Evolutionary conservation across 2,113 vertebrate species (phyloP), one percentile per base, ranked within the genome.

Genomic region (Sphyrna mokarran): DNA sequence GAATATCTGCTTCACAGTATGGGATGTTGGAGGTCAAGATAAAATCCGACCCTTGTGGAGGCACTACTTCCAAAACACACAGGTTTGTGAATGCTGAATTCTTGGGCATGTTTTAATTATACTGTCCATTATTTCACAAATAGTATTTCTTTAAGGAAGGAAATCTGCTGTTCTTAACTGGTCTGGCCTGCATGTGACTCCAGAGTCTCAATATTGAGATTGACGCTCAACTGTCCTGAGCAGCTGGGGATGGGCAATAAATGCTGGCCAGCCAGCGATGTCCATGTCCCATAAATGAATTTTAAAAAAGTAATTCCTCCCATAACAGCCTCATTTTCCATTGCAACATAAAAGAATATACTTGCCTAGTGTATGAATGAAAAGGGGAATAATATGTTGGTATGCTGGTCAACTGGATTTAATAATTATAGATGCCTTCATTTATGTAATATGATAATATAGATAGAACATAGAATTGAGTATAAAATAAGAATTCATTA

Each of bases 1-100:
- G 97, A 99, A 99, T 96, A 99, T 99, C 96, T 98, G 98, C 97
- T 99, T 99, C 97, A 99, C 98, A 0, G 98, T 99, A 26, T 99
- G 99, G 99, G 99, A 99, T 0, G 99, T 99, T 11, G 99, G 99
- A 5, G 99, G 99, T 96, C 99, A 99, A 97, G 99, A 99, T 97
- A 99, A 99, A 96, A 99, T 99, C 97, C 97, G 98, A 61, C 98
- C 98, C 94, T 98, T 99, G 54, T 99, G 98, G 99, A 98, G 99
- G 96, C 99, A 99, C 96, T 99, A 99, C 97, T 99, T 99, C 97
- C 98, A 99, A 96, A 99, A 99, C 97, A 99, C 99, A 61, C 99
- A 99, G 98, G 98, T 98, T 97, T 0, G 18, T 10, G 20, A 89
- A 83, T 37, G 69, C 90, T 68, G 54, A 69, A 94, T 40, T 43